Evolutionary conservation across 2,113 vertebrate genomes (phyloP).

Genomic region (Madoqua kirkii): DNA sequence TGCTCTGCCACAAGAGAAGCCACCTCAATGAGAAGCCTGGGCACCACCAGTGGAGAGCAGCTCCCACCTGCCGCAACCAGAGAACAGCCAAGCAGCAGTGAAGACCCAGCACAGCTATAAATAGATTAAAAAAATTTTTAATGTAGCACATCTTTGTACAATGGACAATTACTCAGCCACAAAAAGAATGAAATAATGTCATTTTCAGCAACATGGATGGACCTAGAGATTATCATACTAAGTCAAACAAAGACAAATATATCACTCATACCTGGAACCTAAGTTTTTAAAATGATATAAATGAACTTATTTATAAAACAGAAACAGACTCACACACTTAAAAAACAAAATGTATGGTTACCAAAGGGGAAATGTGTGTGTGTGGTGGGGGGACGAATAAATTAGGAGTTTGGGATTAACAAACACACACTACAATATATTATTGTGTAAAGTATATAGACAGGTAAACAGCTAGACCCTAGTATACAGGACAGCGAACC

Average conservation of each 20-base stretch:
- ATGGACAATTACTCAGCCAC: not conserved
- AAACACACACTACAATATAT: no score
- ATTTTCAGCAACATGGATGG: not conserved
- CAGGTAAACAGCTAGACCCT: no score
- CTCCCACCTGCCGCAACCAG: not conserved
- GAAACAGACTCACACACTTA: not conserved
- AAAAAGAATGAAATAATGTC: not conserved
- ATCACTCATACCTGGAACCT: not conserved
- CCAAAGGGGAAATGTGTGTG: not conserved
- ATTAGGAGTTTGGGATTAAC: no score
- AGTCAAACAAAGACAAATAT: not conserved
- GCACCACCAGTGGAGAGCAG: not conserved
- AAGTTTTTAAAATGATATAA: not conserved
- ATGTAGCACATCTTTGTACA: not conserved
- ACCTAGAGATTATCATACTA: not conserved
- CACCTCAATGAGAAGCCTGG: not conserved
- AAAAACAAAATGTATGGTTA: not conserved
- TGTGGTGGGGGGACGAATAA: not conserved
- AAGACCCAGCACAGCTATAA: not conserved
- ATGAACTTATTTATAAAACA: not conserved
- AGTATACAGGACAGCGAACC: no score
- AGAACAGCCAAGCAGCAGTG: not conserved
- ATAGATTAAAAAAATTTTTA: not conserved
- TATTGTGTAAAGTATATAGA: no score
- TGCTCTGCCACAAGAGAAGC: not conserved